Evolutionary conservation across 2,113 vertebrate species (phyloP), one percentile per base, ranked within the genome.

Genomic region (Phrynocephalus versicolor): DNA sequence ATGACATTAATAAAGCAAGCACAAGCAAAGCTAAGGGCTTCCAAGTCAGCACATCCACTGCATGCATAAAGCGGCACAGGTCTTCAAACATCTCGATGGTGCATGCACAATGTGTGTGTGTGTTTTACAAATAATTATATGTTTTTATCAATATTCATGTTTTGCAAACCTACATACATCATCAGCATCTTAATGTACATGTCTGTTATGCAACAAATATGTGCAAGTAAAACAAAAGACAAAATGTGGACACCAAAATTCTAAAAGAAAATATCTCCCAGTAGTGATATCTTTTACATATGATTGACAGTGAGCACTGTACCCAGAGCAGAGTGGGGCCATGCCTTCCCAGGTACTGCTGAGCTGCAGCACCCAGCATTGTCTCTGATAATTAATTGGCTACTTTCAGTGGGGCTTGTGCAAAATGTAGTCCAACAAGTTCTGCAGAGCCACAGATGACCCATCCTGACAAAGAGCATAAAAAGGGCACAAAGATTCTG

Each of bases 21-120:
- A 3, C 30, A 85, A 77, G 79, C 57, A 84, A 81, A 85, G 85
- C 6, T 82, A 88, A 88, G 76, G 51, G 18, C 16, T 37, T 70
- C 4, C 78, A 19, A 62, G 77, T 62, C 70, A 75, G 39, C 55
- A 78, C 45, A 41, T 9, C 67, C 58, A 58, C 0, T 87, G 12
- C 3, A 45, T 2, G 3, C n/a, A 75, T 21, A 62, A 9, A 80
- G 6, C 27, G n/a, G 39, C 25, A 30, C 1, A 65, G 35, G 6
- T 18, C 25, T 15, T 1, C 0, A 33, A 64, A 58, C 85, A 80
- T 62, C 45, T 72, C 81, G 55, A 87, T 39, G 62, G 64, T n/a
- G 85, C 35, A 69, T n/a, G 85, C n/a, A n/a, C n/a, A n/a, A n/a
- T n/a, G n/a, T n/a, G n/a, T n/a, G n/a, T n/a, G n/a, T n/a, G n/a